A percentile compares a stretch with the other conserved stretches of the same genome.
Conservation (phyloP, 2,888 invertebrate species). For the Tetragonisca angustula region DNA sequence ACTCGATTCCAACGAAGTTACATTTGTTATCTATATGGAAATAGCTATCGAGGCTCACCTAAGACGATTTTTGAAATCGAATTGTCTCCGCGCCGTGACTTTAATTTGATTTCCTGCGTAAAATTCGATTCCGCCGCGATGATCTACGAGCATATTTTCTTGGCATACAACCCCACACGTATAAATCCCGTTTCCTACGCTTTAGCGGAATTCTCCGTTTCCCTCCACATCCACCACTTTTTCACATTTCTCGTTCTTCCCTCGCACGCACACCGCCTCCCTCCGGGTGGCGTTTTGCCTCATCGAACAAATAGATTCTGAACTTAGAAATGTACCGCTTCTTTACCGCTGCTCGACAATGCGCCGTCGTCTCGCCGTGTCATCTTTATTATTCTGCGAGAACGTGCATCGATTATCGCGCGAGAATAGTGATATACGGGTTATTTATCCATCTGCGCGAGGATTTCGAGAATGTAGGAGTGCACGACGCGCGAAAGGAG, state of each 20-base stretch:
- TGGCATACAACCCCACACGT: slow-evolving; percentile 46
- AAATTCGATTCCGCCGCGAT: slow-evolving; percentile 46
- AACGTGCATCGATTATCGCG: background rate
- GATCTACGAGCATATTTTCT: slow-evolving; percentile 51
- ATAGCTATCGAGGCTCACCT: slow-evolving; percentile 37
- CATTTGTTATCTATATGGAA: slow-evolving; percentile 55
- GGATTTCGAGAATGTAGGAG: background rate
- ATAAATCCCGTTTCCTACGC: slow-evolving; percentile 46
- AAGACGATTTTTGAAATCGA: slow-evolving; percentile 55
- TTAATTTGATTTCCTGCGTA: slow-evolving; percentile 55
- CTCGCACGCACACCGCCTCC: slow-evolving; percentile 19
- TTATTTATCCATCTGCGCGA: background rate
- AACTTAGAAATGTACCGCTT: background rate
- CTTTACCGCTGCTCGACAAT: background rate
- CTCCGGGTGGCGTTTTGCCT: background rate
- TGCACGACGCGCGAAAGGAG: too few relatives aligned
- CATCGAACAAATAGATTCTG: slow-evolving; percentile 21
- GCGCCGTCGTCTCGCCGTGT: background rate
- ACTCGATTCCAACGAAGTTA: slow-evolving; percentile 50
- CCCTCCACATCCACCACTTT: background rate
- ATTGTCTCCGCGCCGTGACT: slow-evolving; percentile 45
- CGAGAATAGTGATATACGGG: background rate
- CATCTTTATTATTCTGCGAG: background rate
- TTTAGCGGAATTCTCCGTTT: slow-evolving; percentile 37
- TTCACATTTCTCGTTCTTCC: background rate